Evolutionary conservation across 2,888 invertebrate species (phyloP).

Genomic region (Stomorhina lunata): DNA sequence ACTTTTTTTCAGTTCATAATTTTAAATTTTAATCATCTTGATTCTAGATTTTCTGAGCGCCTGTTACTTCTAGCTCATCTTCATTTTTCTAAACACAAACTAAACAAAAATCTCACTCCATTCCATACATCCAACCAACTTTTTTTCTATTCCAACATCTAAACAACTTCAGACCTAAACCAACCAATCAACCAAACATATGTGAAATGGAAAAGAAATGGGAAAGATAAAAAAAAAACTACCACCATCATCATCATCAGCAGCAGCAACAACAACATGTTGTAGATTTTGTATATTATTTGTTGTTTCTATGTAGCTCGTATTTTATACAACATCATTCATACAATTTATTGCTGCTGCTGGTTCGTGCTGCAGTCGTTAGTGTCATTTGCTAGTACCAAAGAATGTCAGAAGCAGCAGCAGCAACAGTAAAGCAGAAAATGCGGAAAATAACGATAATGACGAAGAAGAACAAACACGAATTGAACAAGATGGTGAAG

Average conservation of each 20-base stretch:
- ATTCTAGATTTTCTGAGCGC: constrained; percentile 69
- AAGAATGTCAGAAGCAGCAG: neutral
- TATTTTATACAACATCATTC: neutral
- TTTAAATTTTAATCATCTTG: constrained; percentile 15
- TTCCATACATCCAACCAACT: too few species aligned
- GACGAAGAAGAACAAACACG: constrained; percentile 1
- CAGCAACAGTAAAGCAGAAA: too few species aligned
- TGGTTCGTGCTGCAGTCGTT: constrained; percentile 9
- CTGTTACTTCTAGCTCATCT: constrained; percentile 76
- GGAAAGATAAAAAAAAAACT: neutral
- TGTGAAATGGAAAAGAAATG: neutral
- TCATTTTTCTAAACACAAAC: constrained; percentile 72
- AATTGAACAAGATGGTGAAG: constrained; percentile 20
- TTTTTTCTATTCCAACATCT: neutral
- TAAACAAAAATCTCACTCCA: neutral
- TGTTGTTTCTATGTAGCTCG: neutral
- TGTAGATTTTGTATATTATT: constrained; percentile 2
- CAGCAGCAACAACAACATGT: constrained; percentile 8
- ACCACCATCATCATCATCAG: neutral
- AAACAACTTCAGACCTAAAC: neutral
- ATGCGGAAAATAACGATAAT: neutral
- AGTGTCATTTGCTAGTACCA: neutral
- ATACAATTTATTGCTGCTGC: constrained; percentile 19
- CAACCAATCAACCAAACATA: neutral
- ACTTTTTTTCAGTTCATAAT: constrained; percentile 6